phyloP scores from a whole-genome alignment of 2,113 vertebrate genomes.

The Pelecanus crispus region DNA sequence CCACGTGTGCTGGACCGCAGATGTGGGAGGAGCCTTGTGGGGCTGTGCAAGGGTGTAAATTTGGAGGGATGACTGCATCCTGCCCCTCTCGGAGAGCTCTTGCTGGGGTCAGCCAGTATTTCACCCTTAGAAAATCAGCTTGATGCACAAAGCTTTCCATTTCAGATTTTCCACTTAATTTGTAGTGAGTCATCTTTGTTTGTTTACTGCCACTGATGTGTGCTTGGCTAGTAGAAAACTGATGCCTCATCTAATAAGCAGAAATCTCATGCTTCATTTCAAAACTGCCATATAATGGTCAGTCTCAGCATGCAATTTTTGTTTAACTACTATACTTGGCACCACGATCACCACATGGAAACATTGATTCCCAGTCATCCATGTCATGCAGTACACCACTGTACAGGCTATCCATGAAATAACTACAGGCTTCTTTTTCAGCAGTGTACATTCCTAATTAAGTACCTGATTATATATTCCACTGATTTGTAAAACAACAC shows the following conservation, averaged over 20 bases:
- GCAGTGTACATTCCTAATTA: not conserved
- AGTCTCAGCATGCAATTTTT: constrained; percentile 6
- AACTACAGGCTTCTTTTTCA: not conserved
- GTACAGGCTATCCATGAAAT: not conserved
- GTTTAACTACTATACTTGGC: constrained; percentile 18
- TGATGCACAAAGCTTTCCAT: not conserved
- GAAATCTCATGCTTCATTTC: constrained; percentile 36
- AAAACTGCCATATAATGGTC: not conserved
- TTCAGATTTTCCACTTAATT: constrained; percentile 56
- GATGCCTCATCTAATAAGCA: constrained; percentile 1
- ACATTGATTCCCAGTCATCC: not conserved
- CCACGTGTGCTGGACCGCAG: fast-evolving
- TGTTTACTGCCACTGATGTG: constrained; percentile 11
- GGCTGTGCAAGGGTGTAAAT: not conserved
- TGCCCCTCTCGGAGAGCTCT: not conserved
- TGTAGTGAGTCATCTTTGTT: constrained; percentile 39
- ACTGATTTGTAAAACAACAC: not conserved
- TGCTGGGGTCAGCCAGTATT: not conserved
- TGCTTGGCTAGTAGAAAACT: constrained; percentile 22
- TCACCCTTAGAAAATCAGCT: not conserved
- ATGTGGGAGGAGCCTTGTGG: too few species aligned
- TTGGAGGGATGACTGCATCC: not conserved
- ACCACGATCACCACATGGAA: not conserved
- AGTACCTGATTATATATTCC: not conserved
- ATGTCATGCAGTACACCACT: not conserved